phyloP scores from a whole-genome alignment of 2,113 vertebrate species.

The Oncorhynchus tshawytscha region DNA sequence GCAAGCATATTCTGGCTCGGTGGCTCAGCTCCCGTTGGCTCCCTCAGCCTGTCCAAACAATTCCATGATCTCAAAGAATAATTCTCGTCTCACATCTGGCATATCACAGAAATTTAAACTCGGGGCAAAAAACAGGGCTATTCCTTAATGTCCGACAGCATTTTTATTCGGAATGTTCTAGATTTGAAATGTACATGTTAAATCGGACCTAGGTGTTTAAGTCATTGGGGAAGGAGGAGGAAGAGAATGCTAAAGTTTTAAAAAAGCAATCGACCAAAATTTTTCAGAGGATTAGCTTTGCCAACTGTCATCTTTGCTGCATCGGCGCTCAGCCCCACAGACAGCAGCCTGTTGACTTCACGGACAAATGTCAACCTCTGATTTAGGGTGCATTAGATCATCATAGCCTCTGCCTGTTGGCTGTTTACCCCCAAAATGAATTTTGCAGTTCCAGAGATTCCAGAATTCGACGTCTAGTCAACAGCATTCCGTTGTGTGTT shows the following conservation, averaged over 20 bases:
- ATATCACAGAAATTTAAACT: slow-evolving; percentile 35
- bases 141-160: slow-evolving; percentile 15
- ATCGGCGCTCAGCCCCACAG: slow-evolving; percentile 38
- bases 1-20: slow-evolving; percentile 43
- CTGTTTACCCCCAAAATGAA: not conserved
- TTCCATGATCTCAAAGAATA: slow-evolving; percentile 48
- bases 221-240: slow-evolving; percentile 40
- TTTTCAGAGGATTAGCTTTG: slow-evolving; percentile 66
- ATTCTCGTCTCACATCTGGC: slow-evolving; percentile 16
- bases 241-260: slow-evolving; percentile 63
- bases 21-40: slow-evolving; percentile 1
- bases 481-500: not conserved
- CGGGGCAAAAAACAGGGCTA: slow-evolving; percentile 33
- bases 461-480: not conserved
- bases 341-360: slow-evolving; percentile 52
- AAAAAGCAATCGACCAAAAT: slow-evolving; percentile 56
- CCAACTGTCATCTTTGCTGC: slow-evolving; percentile 56
- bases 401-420: not conserved
- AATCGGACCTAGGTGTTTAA: slow-evolving; percentile 49
- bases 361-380: slow-evolving; percentile 50
- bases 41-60: slow-evolving; percentile 1
- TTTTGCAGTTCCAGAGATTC: not conserved
- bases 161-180: slow-evolving; percentile 27
- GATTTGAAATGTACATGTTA: slow-evolving; percentile 58
- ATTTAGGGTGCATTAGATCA: slow-evolving; percentile 46